Evolutionary conservation across 1,140 invertebrate genomes (phyloP).

Genomic region (Campoletis sonorensis): DNA sequence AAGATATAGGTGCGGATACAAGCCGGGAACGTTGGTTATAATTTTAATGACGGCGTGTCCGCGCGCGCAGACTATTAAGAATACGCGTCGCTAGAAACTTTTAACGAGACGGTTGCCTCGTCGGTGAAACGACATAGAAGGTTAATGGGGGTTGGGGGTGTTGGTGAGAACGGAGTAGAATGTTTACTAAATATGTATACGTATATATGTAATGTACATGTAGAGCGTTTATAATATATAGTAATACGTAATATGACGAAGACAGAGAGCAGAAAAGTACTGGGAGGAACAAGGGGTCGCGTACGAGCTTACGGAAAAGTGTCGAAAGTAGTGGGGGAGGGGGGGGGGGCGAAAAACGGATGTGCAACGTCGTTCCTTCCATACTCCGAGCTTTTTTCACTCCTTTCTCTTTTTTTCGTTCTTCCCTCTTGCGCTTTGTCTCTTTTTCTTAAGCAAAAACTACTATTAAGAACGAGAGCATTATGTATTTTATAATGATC

Average conservation of each 20-base stretch:
- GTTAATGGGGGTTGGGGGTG: conserved; percentile 8
- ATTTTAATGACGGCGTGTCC: conserved; percentile 78
- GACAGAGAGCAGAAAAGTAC: conserved; percentile 33
- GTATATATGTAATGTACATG: conserved; percentile 32
- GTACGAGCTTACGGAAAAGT: conserved; percentile 56
- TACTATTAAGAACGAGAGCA: conserved; percentile 59
- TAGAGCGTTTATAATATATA: conserved; percentile 1
- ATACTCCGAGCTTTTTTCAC: neutral
- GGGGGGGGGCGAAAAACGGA: neutral
- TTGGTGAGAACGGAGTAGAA: conserved; percentile 12
- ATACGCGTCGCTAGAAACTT: conserved; percentile 78
- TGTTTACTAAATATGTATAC: conserved; percentile 34
- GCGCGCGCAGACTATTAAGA: conserved; percentile 77
- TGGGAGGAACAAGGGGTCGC: conserved; percentile 26
- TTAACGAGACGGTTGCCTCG: conserved; percentile 73
- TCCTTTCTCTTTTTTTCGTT: neutral
- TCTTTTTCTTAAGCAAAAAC: conserved; percentile 17
- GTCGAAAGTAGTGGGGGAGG: conserved; percentile 33
- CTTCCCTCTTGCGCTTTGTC: neutral
- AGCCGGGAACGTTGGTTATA: conserved; percentile 72
- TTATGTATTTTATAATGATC: conserved; percentile 77
- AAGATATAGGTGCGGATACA: conserved; percentile 31
- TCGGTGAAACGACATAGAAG: conserved; percentile 45
- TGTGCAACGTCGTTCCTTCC: neutral
- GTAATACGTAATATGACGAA: neutral